These are phyloP conservation scores for Melangyna quadrimaculata DNA, from an alignment of 2,888 invertebrate genomes.

Conservation along the genomic window DNA sequence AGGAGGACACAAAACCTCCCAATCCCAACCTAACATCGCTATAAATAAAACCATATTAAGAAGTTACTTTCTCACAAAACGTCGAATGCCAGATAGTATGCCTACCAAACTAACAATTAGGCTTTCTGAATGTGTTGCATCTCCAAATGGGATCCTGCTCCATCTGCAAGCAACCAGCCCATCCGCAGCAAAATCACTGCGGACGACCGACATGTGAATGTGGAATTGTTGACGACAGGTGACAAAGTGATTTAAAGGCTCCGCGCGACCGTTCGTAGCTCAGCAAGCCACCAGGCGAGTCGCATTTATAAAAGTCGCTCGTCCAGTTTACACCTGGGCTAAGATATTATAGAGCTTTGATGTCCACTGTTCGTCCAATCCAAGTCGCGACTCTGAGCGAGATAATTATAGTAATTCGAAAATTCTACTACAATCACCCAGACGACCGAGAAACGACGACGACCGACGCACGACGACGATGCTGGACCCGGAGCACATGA, in stretches of 20 bases:
- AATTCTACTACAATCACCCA: slow-evolving; percentile 63
- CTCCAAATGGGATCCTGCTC: slow-evolving; percentile 2
- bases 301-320: slow-evolving; percentile 41
- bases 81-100: slow-evolving; percentile 64
- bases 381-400: slow-evolving; percentile 43
- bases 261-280: neutral
- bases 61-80: slow-evolving; percentile 60
- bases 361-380: slow-evolving; percentile 26
- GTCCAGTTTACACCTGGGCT: slow-evolving; percentile 69
- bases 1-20: slow-evolving; percentile 21
- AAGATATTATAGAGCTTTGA: slow-evolving; percentile 51
- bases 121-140: slow-evolving; percentile 42
- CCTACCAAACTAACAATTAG: slow-evolving; percentile 53
- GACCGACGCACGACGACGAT: slow-evolving; percentile 1
- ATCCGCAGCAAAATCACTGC: slow-evolving; percentile 35
- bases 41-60: slow-evolving; percentile 41
- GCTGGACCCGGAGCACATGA: slow-evolving; percentile 48
- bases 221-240: slow-evolving; percentile 72
- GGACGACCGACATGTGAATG: slow-evolving; percentile 62
- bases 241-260: slow-evolving; percentile 68
- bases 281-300: neutral
- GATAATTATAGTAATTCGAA: slow-evolving; percentile 69
- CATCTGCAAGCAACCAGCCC: slow-evolving; percentile 3
- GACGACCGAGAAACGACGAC: neutral
- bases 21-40: slow-evolving; percentile 9